Evolutionary conservation across 2,797 vertebrate genomes (phyloP).

Genomic region (Lutjanus campechanus): DNA sequence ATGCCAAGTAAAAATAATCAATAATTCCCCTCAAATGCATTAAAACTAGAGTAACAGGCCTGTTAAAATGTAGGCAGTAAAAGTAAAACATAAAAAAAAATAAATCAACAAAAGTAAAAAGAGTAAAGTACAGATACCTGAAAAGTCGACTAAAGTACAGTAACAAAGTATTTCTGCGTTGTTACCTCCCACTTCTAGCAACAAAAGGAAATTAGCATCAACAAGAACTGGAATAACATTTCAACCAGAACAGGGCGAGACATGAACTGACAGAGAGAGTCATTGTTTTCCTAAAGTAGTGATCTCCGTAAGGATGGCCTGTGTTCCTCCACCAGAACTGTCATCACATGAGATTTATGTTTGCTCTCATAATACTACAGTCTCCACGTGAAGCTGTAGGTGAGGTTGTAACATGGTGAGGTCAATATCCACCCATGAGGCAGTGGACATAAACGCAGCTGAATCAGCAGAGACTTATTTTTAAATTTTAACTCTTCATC

Average conservation of each 20-base stretch:
- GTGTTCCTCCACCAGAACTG: slow-evolving; percentile 46
- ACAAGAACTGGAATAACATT: background rate
- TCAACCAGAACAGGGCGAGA: background rate
- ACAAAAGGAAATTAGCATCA: background rate
- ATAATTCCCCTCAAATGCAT: too few relatives aligned
- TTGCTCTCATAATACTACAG: slow-evolving; percentile 55
- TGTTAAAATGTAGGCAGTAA: too few relatives aligned
- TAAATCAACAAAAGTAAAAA: too few relatives aligned
- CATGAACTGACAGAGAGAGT: background rate
- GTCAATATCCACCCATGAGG: slow-evolving; percentile 61
- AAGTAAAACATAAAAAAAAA: too few relatives aligned
- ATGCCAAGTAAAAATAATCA: too few relatives aligned
- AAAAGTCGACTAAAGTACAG: too few relatives aligned
- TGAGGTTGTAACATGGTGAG: slow-evolving; percentile 51
- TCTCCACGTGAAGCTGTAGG: slow-evolving; percentile 45
- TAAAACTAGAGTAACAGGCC: too few relatives aligned
- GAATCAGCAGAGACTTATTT: slow-evolving; percentile 51
- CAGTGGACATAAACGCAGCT: slow-evolving; percentile 32
- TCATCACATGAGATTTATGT: slow-evolving; percentile 66
- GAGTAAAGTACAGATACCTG: too few relatives aligned
- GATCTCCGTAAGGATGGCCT: slow-evolving; percentile 13
- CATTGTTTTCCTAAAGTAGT: slow-evolving; percentile 6
- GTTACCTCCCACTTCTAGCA: background rate
- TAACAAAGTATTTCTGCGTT: too few relatives aligned
- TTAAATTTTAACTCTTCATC: background rate